These are phyloP conservation scores for Drosophila pseudoobscura DNA, from an alignment of 1,140 invertebrate species.

Conservation along the genomic window DNA sequence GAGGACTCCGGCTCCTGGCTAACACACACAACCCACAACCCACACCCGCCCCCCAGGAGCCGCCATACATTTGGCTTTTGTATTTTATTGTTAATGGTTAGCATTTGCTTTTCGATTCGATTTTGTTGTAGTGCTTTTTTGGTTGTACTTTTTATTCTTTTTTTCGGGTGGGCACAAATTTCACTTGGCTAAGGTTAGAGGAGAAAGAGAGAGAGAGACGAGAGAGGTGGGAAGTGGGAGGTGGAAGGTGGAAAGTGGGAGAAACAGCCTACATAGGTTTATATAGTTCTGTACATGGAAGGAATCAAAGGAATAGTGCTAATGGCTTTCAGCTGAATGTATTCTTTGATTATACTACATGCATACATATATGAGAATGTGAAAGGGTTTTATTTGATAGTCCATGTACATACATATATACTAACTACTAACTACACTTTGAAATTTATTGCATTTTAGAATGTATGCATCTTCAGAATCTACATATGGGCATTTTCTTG, in stretches of 20 bases:
- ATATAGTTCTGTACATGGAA: not conserved
- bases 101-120: slow-evolving; percentile 61
- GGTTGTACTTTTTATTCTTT: slow-evolving; percentile 63
- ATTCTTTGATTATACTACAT: not conserved
- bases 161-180: slow-evolving; percentile 25
- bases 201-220: too few relatives aligned
- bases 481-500: too few relatives aligned
- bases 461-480: too few relatives aligned
- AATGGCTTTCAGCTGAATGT: slow-evolving; percentile 9
- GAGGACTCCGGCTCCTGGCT: not conserved
- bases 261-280: slow-evolving; percentile 13
- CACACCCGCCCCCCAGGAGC: slow-evolving; percentile 17
- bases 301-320: slow-evolving; percentile 14
- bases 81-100: slow-evolving; percentile 74
- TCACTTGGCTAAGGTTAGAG: slow-evolving; percentile 6
- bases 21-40: not conserved
- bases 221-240: not conserved
- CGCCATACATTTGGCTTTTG: slow-evolving; percentile 31
- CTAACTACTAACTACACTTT: too few relatives aligned
- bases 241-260: not conserved
- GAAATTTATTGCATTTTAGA: too few relatives aligned
- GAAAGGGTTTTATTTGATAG: slow-evolving; percentile 5
- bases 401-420: too few relatives aligned
- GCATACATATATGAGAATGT: slow-evolving; percentile 2
- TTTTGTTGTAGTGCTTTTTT: slow-evolving; percentile 46